A percentile compares a stretch with the other conserved stretches of the same genome.
phyloP scores from a whole-genome alignment of 2,888 invertebrate species.

The Steromphala cineraria region DNA sequence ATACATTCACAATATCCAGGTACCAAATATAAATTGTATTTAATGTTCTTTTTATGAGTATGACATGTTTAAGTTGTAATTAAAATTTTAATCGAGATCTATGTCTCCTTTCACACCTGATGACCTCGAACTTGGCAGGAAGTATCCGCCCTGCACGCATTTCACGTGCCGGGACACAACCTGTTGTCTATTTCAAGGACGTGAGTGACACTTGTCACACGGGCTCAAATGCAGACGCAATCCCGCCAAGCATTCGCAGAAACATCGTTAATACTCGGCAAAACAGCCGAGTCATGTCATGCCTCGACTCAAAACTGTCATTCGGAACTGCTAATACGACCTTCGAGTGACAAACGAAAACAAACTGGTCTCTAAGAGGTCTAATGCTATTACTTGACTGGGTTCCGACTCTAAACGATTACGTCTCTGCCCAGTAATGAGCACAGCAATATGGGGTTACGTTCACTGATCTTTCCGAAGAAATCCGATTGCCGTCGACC shows the following conservation, averaged over 20 bases:
- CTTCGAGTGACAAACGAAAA: slow-evolving; percentile 4
- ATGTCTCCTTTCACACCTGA: too few relatives aligned
- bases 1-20: too few relatives aligned
- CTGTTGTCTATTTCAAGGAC: too few relatives aligned
- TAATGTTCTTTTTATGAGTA: too few relatives aligned
- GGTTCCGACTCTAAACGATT: neutral
- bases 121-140: too few relatives aligned
- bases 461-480: neutral
- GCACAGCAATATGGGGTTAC: neutral
- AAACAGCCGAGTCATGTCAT: neutral
- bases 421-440: neutral
- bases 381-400: neutral
- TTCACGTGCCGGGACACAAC: too few relatives aligned
- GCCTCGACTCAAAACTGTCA: neutral
- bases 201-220: neutral
- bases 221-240: neutral
- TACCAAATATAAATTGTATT: too few relatives aligned
- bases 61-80: too few relatives aligned
- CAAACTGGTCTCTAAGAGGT: neutral
- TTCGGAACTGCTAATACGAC: neutral
- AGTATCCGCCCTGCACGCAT: too few relatives aligned
- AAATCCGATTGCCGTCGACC: neutral
- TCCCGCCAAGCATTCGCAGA: neutral
- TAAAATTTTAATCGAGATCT: too few relatives aligned
- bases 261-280: neutral